Evolutionary conservation across 2,797 vertebrate species (phyloP).

Genomic region (Danio jaintianensis): DNA sequence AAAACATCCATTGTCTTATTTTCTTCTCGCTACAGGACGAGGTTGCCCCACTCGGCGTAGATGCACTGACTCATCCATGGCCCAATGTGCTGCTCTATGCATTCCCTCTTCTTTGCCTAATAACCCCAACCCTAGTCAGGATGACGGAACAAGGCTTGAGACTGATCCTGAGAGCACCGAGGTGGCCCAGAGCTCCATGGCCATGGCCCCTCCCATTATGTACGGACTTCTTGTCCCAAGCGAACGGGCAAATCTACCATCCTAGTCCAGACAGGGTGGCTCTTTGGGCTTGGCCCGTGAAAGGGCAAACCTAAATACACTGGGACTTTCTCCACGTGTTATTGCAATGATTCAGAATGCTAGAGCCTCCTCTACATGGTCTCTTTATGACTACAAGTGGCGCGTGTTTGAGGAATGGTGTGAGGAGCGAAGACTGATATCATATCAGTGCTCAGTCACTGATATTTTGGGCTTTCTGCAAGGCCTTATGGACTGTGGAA

Average conservation of each 20-base stretch:
- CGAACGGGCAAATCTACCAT: no score
- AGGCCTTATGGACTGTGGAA: not conserved
- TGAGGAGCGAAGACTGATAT: not conserved
- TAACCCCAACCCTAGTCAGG: not conserved
- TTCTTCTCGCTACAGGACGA: constrained; percentile 10
- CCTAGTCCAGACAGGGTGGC: no score
- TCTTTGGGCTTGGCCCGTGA: no score
- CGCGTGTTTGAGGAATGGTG: not conserved
- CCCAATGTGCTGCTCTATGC: not conserved
- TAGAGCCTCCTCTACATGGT: not conserved
- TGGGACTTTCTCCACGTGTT: not conserved
- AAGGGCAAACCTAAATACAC: no score
- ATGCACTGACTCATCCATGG: not conserved
- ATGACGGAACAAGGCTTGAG: not conserved
- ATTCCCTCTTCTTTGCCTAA: not conserved
- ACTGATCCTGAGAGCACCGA: no score
- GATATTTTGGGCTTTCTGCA: not conserved
- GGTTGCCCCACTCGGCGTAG: not conserved
- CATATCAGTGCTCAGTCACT: not conserved
- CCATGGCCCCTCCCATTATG: no score
- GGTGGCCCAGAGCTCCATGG: no score
- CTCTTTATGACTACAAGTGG: not conserved
- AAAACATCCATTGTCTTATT: constrained; percentile 4
- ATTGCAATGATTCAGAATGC: not conserved
- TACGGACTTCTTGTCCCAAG: no score